Conservation (phyloP, 2,888 invertebrate genomes). For the Dicycla oo region DNA sequence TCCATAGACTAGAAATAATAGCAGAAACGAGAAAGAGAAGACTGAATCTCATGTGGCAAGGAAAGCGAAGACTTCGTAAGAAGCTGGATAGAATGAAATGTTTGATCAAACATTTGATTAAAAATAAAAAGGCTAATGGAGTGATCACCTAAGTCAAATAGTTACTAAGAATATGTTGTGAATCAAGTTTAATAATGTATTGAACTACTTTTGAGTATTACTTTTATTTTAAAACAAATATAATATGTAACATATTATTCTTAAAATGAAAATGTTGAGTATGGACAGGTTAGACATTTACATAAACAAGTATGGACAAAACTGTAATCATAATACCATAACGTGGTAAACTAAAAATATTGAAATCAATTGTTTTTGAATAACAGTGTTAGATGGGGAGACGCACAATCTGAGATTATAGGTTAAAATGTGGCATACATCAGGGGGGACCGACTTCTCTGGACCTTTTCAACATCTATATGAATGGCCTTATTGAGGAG, state of each 20-base stretch:
- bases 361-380: neutral
- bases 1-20: conserved; percentile 78
- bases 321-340: neutral
- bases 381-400: too few relatives aligned
- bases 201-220: neutral
- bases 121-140: conserved; percentile 66
- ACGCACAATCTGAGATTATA: too few relatives aligned
- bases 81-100: conserved; percentile 77
- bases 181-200: neutral
- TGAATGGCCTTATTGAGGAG: too few relatives aligned
- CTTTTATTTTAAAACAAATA: neutral
- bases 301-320: neutral
- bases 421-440: too few relatives aligned
- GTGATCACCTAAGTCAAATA: conserved; percentile 19
- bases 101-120: conserved; percentile 79
- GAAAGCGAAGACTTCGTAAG: conserved; percentile 72
- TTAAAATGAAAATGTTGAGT: neutral
- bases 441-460: too few relatives aligned
- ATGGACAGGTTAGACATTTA: neutral
- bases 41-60: conserved; percentile 79
- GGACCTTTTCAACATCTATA: too few relatives aligned
- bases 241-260: too few relatives aligned
- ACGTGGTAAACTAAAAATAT: neutral
- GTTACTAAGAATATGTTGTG: neutral
- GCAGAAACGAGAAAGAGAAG: conserved; percentile 78